These are phyloP conservation scores for Lepidocyrtoides sp. DNA, from an alignment of 2,888 invertebrate species.

Conservation along the genomic window DNA sequence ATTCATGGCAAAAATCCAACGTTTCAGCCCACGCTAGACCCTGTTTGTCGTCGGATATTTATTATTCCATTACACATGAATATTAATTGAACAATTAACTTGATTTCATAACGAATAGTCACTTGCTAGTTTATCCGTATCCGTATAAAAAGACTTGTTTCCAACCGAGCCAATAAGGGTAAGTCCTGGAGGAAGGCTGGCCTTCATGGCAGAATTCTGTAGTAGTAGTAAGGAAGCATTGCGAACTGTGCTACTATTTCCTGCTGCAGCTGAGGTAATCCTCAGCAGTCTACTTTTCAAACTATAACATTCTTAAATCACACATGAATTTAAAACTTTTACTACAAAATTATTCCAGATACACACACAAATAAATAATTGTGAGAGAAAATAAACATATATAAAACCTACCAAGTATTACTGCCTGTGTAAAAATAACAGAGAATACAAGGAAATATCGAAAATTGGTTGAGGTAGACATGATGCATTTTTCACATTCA, in stretches of 20 bases:
- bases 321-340: neutral
- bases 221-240: neutral
- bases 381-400: no score
- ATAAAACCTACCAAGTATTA: no score
- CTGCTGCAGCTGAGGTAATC: neutral
- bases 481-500: neutral
- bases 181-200: slow-evolving; percentile 27
- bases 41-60: no score
- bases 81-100: neutral
- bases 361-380: neutral
- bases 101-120: neutral
- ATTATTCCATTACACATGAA: neutral
- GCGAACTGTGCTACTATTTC: neutral
- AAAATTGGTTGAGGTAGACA: neutral
- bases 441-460: neutral
- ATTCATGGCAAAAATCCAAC: slow-evolving; percentile 75
- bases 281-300: slow-evolving; percentile 54
- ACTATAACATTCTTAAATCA: slow-evolving; percentile 6
- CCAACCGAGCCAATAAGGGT: slow-evolving; percentile 68
- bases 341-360: neutral
- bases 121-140: slow-evolving; percentile 75
- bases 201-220: neutral
- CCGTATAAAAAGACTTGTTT: slow-evolving; percentile 77
- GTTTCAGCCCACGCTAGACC: slow-evolving; percentile 77
- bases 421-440: neutral